phyloP scores from a whole-genome alignment of 2,888 invertebrate genomes.

The Ptychoptera contaminata region DNA sequence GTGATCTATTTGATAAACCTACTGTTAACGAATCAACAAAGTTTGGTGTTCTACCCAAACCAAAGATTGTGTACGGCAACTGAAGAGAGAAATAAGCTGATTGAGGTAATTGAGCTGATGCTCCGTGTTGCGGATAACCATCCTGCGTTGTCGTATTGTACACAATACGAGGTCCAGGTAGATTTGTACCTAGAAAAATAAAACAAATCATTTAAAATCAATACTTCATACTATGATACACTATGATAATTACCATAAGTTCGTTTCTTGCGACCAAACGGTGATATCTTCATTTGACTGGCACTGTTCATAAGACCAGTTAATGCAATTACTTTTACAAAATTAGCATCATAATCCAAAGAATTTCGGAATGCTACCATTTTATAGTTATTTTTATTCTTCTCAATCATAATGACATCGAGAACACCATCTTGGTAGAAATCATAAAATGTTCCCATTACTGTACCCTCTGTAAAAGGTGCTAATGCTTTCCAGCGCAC shows the following conservation, averaged over 20 bases:
- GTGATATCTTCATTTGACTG: slow-evolving; percentile 53
- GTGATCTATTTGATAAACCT: slow-evolving; percentile 52
- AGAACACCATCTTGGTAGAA: slow-evolving; percentile 89
- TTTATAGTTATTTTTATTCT: slow-evolving; percentile 36
- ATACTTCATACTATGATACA: not conserved
- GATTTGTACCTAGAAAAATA: slow-evolving; percentile 50
- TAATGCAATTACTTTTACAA: slow-evolving; percentile 86
- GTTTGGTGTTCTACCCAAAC: slow-evolving; percentile 94
- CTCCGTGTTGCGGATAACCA: slow-evolving; percentile 61
- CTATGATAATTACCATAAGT: slow-evolving; percentile 49
- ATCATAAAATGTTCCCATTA: slow-evolving; percentile 83
- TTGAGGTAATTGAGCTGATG: slow-evolving; percentile 78
- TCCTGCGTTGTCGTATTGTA: slow-evolving; percentile 83
- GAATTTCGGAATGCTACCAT: slow-evolving; percentile 74
- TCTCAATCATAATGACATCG: slow-evolving; percentile 66
- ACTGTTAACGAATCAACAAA: slow-evolving; percentile 84
- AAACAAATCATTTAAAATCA: slow-evolving; percentile 4
- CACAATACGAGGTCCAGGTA: slow-evolving; percentile 78
- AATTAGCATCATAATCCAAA: slow-evolving; percentile 86
- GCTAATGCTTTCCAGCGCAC: slow-evolving; percentile 61
- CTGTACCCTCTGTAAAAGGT: slow-evolving; percentile 55
- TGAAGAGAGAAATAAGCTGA: slow-evolving; percentile 87
- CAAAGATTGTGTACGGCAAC: slow-evolving; percentile 89
- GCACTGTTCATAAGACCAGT: slow-evolving; percentile 62
- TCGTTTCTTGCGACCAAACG: slow-evolving; percentile 56